Evolutionary conservation across 2,888 invertebrate genomes (phyloP).

Genomic region (Hyposoter dolosus): DNA sequence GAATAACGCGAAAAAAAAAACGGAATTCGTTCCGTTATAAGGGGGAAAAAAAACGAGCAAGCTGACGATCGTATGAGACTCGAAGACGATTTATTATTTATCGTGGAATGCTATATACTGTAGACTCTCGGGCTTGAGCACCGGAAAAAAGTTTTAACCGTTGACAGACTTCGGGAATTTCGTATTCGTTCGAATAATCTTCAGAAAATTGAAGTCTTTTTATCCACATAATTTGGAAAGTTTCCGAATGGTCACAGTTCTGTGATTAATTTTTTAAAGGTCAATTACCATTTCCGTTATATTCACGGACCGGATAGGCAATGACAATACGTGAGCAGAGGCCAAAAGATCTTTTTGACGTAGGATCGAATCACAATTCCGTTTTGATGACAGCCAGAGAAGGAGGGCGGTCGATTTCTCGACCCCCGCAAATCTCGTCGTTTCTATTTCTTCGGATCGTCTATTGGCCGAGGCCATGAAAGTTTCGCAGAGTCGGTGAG

Average conservation of each 20-base stretch:
- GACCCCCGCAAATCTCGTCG: constrained; percentile 43
- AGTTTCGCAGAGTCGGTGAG: constrained; percentile 28
- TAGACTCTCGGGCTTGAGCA: neutral
- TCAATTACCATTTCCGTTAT: neutral
- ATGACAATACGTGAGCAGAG: neutral
- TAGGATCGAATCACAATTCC: constrained; percentile 8
- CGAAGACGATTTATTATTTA: neutral
- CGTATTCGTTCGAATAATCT: neutral
- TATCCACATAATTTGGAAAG: neutral
- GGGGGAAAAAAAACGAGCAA: constrained; percentile 18
- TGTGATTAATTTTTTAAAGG: neutral
- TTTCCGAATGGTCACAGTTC: no score
- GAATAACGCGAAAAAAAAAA: constrained; percentile 13
- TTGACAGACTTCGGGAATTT: constrained; percentile 14
- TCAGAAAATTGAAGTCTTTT: neutral
- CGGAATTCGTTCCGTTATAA: constrained; percentile 26
- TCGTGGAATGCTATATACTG: neutral
- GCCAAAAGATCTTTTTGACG: neutral
- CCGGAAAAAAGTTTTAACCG: neutral
- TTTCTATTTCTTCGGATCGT: constrained; percentile 21
- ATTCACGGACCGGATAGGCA: constrained; percentile 32
- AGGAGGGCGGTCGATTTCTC: neutral
- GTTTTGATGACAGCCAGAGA: neutral
- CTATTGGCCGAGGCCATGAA: constrained; percentile 28
- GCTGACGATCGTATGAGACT: constrained; percentile 1